Evolutionary conservation across 2,888 invertebrate species (phyloP).

Genomic region (Drosophila anomalata): DNA sequence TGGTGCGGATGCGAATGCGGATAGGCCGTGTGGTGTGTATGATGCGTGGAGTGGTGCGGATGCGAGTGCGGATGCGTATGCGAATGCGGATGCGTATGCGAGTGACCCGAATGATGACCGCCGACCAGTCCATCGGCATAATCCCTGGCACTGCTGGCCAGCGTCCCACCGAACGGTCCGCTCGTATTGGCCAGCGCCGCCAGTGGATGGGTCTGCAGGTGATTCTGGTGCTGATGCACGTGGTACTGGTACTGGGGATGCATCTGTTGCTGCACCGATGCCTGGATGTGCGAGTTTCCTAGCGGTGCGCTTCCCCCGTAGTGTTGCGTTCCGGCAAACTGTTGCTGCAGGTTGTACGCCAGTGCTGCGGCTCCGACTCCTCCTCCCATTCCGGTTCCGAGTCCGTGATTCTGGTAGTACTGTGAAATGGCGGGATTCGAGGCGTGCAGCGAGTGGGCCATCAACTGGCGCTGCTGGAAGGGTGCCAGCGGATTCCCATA

Average conservation of each 20-base stretch:
- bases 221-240: slow-evolving; percentile 83
- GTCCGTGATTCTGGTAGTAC: slow-evolving; percentile 80
- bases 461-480: slow-evolving; percentile 81
- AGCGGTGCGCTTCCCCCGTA: slow-evolving; percentile 60
- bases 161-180: slow-evolving; percentile 78
- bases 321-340: slow-evolving; percentile 82
- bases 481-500: slow-evolving; percentile 57
- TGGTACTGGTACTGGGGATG: slow-evolving; percentile 83
- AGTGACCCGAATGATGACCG: slow-evolving; percentile 56
- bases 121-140: slow-evolving; percentile 61
- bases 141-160: slow-evolving; percentile 79
- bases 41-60: slow-evolving; percentile 68
- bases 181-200: slow-evolving; percentile 77
- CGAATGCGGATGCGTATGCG: slow-evolving; percentile 63
- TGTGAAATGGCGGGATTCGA: slow-evolving; percentile 83
- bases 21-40: slow-evolving; percentile 56
- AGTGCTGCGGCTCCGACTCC: slow-evolving; percentile 63
- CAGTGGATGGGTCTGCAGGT: slow-evolving; percentile 81
- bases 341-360: slow-evolving; percentile 81
- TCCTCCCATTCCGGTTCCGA: slow-evolving; percentile 46
- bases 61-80: slow-evolving; percentile 56
- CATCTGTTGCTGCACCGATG: slow-evolving; percentile 82
- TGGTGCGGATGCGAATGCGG: slow-evolving; percentile 61
- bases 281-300: slow-evolving; percentile 80
- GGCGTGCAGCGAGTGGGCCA: slow-evolving; percentile 82